phyloP scores from a whole-genome alignment of 2,113 vertebrate genomes.

The Pyrgilauda ruficollis region DNA sequence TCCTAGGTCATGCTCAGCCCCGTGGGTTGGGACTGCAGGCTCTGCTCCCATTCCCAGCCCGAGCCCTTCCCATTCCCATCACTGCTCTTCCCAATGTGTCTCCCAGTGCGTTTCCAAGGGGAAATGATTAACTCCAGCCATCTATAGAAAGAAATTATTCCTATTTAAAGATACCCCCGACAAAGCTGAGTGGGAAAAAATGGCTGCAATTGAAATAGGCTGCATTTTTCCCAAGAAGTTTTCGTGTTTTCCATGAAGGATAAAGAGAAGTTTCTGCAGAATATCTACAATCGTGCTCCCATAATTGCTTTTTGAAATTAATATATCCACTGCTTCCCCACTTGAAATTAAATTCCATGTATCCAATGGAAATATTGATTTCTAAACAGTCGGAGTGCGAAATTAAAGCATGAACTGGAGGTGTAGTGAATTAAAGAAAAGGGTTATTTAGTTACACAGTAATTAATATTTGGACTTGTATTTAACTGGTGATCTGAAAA shows the following conservation, averaged over 20 bases:
- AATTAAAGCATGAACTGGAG: background rate
- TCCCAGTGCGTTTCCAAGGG: background rate
- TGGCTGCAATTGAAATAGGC: background rate
- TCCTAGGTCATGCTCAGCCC: constrained; percentile 57
- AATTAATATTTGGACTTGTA: background rate
- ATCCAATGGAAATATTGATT: background rate
- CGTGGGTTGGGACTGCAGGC: background rate
- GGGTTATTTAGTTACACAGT: background rate
- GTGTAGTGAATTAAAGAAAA: background rate
- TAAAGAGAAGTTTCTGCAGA: background rate
- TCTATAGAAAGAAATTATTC: constrained; percentile 39
- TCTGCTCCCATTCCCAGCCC: constrained; percentile 8
- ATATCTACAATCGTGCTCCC: background rate
- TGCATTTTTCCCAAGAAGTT: background rate
- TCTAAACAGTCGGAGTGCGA: background rate
- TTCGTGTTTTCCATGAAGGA: background rate
- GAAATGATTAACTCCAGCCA: constrained; percentile 24
- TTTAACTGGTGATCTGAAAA: background rate
- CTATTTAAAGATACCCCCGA: constrained; percentile 14
- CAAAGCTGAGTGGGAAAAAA: background rate
- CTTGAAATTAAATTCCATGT: background rate
- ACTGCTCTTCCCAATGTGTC: background rate
- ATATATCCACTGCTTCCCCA: background rate
- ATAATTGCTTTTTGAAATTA: background rate
- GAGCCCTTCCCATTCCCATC: constrained; percentile 42